Percentiles rank a stretch among this genome's conserved stretches.
phyloP scores from a whole-genome alignment of 2,113 vertebrate genomes.

The Litocranius walleri region DNA sequence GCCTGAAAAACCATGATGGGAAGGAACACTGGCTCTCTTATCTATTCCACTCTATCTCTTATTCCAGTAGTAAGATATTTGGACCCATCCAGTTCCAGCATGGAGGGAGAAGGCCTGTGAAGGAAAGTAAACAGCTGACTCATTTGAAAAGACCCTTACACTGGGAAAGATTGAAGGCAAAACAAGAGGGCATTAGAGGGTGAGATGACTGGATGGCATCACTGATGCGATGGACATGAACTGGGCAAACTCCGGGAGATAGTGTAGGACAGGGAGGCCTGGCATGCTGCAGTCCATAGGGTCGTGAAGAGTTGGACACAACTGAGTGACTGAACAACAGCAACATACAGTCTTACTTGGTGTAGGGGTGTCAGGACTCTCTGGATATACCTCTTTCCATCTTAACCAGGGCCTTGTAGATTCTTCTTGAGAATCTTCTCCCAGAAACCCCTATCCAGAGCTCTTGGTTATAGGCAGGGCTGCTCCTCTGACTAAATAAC shows the following conservation, averaged over 20 bases:
- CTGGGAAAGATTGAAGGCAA: background rate
- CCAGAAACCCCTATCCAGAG: background rate
- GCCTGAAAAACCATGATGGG: background rate
- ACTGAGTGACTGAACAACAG: background rate
- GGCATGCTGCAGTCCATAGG: background rate
- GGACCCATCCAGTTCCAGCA: background rate
- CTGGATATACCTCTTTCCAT: background rate
- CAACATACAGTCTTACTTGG: background rate
- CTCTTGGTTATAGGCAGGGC: background rate
- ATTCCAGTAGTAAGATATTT: background rate
- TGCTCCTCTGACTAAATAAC: background rate
- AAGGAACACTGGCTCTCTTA: background rate
- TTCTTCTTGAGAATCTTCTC: background rate
- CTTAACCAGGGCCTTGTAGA: background rate
- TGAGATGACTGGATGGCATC: background rate
- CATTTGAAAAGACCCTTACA: background rate
- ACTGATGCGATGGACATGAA: background rate
- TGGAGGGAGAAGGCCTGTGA: background rate
- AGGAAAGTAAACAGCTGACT: background rate
- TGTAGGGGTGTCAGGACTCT: background rate
- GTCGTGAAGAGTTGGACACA: background rate
- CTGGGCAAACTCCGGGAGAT: background rate
- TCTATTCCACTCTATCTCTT: background rate
- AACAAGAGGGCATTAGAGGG: background rate
- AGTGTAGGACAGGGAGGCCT: background rate